Percentiles rank a stretch among this genome's conserved stretches.
Conservation (phyloP, 2,797 vertebrate genomes). For the Neosilurus mollespiculum region DNA sequence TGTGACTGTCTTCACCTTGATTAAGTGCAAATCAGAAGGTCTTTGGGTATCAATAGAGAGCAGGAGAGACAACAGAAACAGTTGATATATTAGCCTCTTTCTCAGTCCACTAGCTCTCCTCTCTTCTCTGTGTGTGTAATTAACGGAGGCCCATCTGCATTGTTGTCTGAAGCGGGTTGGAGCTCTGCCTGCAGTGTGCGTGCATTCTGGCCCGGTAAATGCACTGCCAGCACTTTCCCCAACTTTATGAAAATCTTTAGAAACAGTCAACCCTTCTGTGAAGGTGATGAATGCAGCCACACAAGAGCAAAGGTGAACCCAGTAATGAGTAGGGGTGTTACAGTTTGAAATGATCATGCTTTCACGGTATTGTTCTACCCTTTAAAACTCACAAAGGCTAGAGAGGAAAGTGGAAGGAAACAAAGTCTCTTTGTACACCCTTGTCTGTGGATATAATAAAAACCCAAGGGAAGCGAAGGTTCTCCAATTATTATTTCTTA, state of each 20-base stretch:
- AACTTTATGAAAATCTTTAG: constrained; percentile 32
- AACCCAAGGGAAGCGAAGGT: neutral
- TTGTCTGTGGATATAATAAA: neutral
- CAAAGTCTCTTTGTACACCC: neutral
- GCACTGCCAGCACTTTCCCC: constrained; percentile 38
- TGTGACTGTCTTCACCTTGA: constrained; percentile 67
- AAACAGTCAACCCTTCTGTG: constrained; percentile 3
- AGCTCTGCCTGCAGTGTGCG: constrained; percentile 17
- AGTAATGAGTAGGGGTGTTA: neutral
- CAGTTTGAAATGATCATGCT: neutral
- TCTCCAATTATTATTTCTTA: neutral
- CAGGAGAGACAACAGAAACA: constrained; percentile 55
- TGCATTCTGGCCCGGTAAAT: constrained; percentile 22
- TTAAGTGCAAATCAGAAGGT: constrained; percentile 68
- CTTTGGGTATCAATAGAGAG: constrained; percentile 64
- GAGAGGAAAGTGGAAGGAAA: neutral
- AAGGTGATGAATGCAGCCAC: constrained; percentile 3
- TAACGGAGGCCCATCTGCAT: constrained; percentile 75
- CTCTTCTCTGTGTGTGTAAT: constrained; percentile 64
- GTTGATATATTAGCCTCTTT: constrained; percentile 61
- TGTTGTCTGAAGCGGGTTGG: constrained; percentile 59
- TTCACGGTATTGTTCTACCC: neutral
- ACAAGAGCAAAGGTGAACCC: constrained; percentile 16
- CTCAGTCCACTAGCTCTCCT: constrained; percentile 21
- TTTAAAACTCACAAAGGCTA: neutral